Base-by-base conservation (phyloP, 64 coral and sea anemone species). In the Exaiptasia diaphana region DNA sequence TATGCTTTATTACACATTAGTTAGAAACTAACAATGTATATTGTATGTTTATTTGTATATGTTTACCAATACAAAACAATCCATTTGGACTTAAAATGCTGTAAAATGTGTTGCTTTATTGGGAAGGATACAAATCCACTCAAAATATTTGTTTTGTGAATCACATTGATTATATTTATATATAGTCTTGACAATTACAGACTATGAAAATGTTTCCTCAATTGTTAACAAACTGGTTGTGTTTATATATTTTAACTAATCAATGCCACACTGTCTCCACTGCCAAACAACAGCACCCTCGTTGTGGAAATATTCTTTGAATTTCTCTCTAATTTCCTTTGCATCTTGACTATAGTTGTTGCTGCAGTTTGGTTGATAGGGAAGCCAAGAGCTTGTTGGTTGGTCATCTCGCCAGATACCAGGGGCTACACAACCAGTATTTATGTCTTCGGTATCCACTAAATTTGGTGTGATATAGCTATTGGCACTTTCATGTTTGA, bases 371-470 rank as follows among this genome's bases (percentile, higher is more conserved):
- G 49, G 42, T 43, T 85, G n/a, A 42, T 56, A 35, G 55, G 69
- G 32, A 4, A 85, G 38, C 30, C 67, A 63, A 34, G 82, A 85
- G 22, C 38, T 41, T 45, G 14, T 8, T n/a, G 17, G 49, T 3
- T 11, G 39, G 22, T 85, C 82, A 27, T 86, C 70, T 63, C 83
- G 74, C 83, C 83, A 86, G 43, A 71, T 20, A 33, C 83, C 83
- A 20, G 68, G 83, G 57, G 76, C 76, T 50, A 86, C 20, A 41
- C 74, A 44, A 28, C 68, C 82, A 39, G 70, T 85, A 20, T 59
- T 20, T 32, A 17, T 46, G 39, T 85, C 53, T 61, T 85, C 82
- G 27, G 26, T 38, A 40, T 85, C 82, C 23, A 58, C 18, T 25
- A 85, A 1, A 13, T 22, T 4, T 24, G 50, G 67, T 44, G 50